Evolutionary conservation across 2,113 vertebrate species (phyloP), one percentile per base, ranked within the genome.

Genomic region (Pithys albifrons): DNA sequence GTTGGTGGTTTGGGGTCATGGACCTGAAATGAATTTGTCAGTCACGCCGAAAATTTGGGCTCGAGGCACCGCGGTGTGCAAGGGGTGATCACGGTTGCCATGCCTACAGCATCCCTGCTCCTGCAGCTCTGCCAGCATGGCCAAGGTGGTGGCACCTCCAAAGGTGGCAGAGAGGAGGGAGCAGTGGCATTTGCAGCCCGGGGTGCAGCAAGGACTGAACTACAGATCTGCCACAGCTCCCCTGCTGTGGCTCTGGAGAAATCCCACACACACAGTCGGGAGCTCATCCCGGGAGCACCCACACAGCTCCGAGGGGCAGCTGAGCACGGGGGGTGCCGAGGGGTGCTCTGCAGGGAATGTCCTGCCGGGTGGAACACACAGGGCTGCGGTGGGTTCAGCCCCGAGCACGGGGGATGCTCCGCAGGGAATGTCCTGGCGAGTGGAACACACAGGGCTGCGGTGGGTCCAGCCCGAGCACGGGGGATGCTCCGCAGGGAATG

Each of bases 21-120:
- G 33, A 78, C 51, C 49, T 19, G 49, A 81, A 72, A 48, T 46
- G 24, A 13, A 33, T 85, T 86, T 52, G 31, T 73, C 81, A 31
- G 46, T 66, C 58, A 64, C 4, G 2, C 51, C 0, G 1, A 33
- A 75, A 92, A 31, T 75, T 24, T 8, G 49, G 52, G 76, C 4
- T 22, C 7, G 59, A 73, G 58, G 48, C 75, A 27, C 25, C 6
- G 3, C 9, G 54, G 45, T 87, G 85, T 17, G 43, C 29, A 10
- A 33, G 0, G 22, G 14, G 2, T 3, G 41, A 8, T 76, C 20
- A 6, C n/a, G 1, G 10, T 27, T 64, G 37, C 55, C 51, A 4
- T 2, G 12, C 62, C 71, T 45, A 16, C 64, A 57, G 83, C 89
- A 80, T 76, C 79, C n/a, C 75, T 4, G 37, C 80, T 86, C 54